phyloP scores from a whole-genome alignment of 2,113 vertebrate genomes.

The Ageneiosus marmoratus region DNA sequence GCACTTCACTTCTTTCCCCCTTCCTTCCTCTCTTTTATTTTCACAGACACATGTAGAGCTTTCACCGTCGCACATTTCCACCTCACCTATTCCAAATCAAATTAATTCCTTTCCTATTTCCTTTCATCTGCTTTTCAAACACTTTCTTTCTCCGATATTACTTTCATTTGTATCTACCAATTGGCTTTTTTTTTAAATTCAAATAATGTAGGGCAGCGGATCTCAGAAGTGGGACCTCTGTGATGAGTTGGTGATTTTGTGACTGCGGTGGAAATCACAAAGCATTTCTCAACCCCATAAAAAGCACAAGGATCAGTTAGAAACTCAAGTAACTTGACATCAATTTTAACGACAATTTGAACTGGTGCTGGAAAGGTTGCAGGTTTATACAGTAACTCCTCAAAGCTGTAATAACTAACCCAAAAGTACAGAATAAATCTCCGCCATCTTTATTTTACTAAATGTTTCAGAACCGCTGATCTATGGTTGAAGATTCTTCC shows the following conservation, averaged over 20 bases:
- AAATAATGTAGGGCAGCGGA: constrained; percentile 39
- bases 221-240: not conserved
- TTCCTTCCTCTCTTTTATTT: not conserved
- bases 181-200: constrained; percentile 50
- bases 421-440: not conserved
- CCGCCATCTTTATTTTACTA: not conserved
- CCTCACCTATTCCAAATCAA: constrained; percentile 25
- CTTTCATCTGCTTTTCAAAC: constrained; percentile 18
- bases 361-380: not conserved
- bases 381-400: not conserved
- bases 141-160: constrained; percentile 5
- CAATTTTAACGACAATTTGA: not conserved
- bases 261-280: not conserved
- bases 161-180: constrained; percentile 19
- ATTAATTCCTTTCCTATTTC: constrained; percentile 15
- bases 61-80: not conserved
- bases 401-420: not conserved
- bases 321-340: not conserved
- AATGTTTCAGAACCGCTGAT: not conserved
- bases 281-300: not conserved
- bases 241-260: not conserved
- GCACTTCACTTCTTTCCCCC: constrained; percentile 2
- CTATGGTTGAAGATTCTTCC: constrained; percentile 31
- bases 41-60: not conserved
- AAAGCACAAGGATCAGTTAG: not conserved